Evolutionary conservation across 1,140 invertebrate species (phyloP), one percentile per base, ranked within the genome.

Genomic region (Cecropterus lyciades): DNA sequence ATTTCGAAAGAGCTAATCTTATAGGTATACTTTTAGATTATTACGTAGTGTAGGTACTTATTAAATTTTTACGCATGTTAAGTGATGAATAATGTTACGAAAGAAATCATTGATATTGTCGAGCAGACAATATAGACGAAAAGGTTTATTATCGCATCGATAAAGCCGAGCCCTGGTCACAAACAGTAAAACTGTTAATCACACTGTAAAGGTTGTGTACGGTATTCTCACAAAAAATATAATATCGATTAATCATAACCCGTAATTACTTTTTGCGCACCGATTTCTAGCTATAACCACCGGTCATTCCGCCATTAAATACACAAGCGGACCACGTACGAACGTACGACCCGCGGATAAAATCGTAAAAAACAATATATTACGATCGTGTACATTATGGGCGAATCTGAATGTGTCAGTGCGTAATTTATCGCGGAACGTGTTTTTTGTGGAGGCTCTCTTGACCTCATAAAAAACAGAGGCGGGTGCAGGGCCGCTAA

Each of bases 381-480:
- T 81, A 82, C 75, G 84, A 81, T 77, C 85, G 83, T 84, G 85
- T 82, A 84, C 78, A 87, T 91, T 88, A 88, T 87, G 87, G 84
- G 69, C 77, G 79, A 89, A 87, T 91, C 87, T 89, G 87, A 87
- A 87, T 90, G 86, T 90, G 87, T 90, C 89, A 89, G 84, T 90
- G 85, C 84, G 86, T 88, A 92, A 92, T 90, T 90, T 90, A 92
- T 89, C 77, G 77, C 70, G 68, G 77, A 81, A 82, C 81, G 80
- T 87, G 77, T 90, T 89, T 89, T 91, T 89, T 89, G 84, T 86
- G 84, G 76, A 77, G 82, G 85, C 77, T 79, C 82, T 82, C 87
- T 92, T 92, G 87, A 90, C 89, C 89, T 88, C 87, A 85, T 91
- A 90, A 91, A 90, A 91, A 79, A 87, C 87, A 89, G 86, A 71